Conservation (phyloP, 2,797 vertebrate genomes). For the Spinibarbus caldwelli region DNA sequence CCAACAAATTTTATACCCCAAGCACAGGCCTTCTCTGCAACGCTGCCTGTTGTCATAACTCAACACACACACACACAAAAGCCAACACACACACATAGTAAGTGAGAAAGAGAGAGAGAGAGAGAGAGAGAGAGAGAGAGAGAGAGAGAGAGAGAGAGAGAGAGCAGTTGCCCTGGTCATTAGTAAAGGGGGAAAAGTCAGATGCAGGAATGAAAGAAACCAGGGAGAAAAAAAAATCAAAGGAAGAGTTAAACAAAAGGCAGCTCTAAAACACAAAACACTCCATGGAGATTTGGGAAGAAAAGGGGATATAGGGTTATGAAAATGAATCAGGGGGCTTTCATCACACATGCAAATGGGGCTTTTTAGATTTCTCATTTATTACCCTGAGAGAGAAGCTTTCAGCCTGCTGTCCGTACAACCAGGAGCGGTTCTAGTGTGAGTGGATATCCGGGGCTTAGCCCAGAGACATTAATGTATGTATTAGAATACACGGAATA, state of each 20-base stretch:
- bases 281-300: constrained; percentile 88
- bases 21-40: constrained; percentile 65
- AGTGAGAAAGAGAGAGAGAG: too few species aligned
- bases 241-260: constrained; percentile 78
- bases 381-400: constrained; percentile 65
- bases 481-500: too few species aligned
- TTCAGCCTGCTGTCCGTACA: constrained; percentile 49
- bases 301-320: constrained; percentile 85
- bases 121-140: too few species aligned
- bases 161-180: constrained; percentile 85
- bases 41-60: constrained; percentile 89
- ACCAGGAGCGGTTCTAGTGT: too few species aligned
- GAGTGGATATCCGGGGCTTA: too few species aligned
- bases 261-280: constrained; percentile 86
- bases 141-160: constrained; percentile 68
- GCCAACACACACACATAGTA: constrained; percentile 31
- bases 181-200: constrained; percentile 87
- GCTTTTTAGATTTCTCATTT: constrained; percentile 64
- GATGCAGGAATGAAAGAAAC: constrained; percentile 85
- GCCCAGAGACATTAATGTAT: too few species aligned
- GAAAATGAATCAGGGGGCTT: constrained; percentile 73
- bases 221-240: constrained; percentile 79
- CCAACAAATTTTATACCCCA: constrained; percentile 91
- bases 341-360: constrained; percentile 72
- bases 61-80: constrained; percentile 49